These are phyloP conservation scores for Sinocyclocheilus maitianheensis DNA, from an alignment of 2,113 vertebrate genomes.

Conservation along the genomic window DNA sequence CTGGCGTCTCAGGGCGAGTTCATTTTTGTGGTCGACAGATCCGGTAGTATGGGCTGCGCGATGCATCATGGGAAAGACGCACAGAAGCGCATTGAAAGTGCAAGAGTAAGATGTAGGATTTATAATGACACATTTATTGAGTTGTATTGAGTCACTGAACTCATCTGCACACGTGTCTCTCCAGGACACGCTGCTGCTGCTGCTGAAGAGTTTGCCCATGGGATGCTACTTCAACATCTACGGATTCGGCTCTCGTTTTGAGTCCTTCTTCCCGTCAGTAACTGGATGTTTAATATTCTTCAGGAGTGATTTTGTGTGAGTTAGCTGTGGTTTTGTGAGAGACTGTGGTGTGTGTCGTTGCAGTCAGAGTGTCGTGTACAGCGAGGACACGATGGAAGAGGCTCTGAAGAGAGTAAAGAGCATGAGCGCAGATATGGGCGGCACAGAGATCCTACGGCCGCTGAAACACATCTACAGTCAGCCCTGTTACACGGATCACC, in stretches of 20 bases:
- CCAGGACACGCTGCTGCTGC: conserved; percentile 69
- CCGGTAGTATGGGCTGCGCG: conserved; percentile 74
- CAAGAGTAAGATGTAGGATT: conserved; percentile 70
- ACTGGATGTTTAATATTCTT: background rate
- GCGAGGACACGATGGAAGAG: conserved; percentile 73
- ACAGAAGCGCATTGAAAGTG: conserved; percentile 72
- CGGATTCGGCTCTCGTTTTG: conserved; percentile 77
- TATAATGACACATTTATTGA: background rate
- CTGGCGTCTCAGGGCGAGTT: conserved; percentile 75
- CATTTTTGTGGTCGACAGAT: conserved; percentile 81
- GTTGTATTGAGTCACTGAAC: background rate
- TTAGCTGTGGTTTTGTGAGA: background rate
- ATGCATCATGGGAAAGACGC: background rate
- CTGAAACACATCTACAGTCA: conserved; percentile 76
- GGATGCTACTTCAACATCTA: conserved; percentile 69
- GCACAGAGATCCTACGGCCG: conserved; percentile 79
- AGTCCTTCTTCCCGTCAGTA: conserved; percentile 74
- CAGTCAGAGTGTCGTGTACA: conserved; percentile 83
- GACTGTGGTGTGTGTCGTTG: conserved; percentile 50
- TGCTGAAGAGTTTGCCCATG: conserved; percentile 74
- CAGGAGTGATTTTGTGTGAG: background rate
- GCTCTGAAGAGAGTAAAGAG: conserved; percentile 71
- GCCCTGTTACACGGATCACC: conserved; percentile 59
- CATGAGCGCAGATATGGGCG: conserved; percentile 74
- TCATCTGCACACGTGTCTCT: conserved; percentile 73